Base-by-base conservation (phyloP, 2,797 vertebrate genomes). In the Momotus momota region DNA sequence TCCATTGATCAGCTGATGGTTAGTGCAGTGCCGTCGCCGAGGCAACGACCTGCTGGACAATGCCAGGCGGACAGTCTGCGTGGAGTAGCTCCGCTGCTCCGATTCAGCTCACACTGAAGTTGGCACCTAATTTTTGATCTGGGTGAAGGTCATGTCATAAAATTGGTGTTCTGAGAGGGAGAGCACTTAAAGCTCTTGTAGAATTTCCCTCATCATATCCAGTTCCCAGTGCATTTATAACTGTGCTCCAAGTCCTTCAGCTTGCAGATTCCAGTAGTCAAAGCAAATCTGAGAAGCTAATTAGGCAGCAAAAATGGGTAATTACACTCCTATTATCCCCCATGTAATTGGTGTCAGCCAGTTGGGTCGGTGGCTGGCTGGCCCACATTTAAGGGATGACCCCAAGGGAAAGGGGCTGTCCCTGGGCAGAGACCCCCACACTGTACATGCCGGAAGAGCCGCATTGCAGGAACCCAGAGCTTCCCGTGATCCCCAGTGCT, bases 41-140 rank as follows among this genome's bases (percentile, higher is more conserved):
- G 15, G 7, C 6, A 2, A 35, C 35, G 82, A 14, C 29, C 12
- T 7, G 5, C 41, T 14, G 72, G 33, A 5, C 0, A 0, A 22
- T 26, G 69, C 49, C 3, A 0, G 43, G 33, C 27, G 85, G 38
- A 20, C 57, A 49, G 43, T 15, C 41, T 3, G 19, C 0, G 26
- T 0, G 2, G 31, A 35, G 69, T 4, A 35, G 65, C 7, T 27
- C 71, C 4, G 4, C 61, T 10, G 62, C 27, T 21, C 35, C 20
- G 7, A 9, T 17, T 25, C n/a, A 33, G 27, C 29, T 57, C 10
- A 0, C 51, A 31, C 45, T 40, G 14, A 33, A 65, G 64, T 46
- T 48, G 17, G 43, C 35, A 73, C 45, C 26, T 95, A 10, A 52
- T 62, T 80, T 88, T 75, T 46, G 71, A 69, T 14, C 58, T 70